A percentile compares a stretch with the other conserved stretches of the same genome.
phyloP scores from a whole-genome alignment of 2,113 vertebrate species.

The Noctilio leporinus region DNA sequence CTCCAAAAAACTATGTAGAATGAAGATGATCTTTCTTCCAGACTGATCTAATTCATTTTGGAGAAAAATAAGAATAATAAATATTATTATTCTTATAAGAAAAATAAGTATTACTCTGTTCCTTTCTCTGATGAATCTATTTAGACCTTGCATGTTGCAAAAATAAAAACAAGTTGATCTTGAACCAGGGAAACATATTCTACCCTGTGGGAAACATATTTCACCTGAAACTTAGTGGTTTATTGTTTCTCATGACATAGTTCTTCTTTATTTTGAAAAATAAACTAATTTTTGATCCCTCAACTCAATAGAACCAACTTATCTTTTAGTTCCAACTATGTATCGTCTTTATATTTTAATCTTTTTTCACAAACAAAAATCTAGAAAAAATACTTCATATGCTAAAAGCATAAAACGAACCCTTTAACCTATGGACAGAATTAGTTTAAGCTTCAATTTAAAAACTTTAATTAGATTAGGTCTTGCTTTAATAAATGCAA shows the following conservation, averaged over 20 bases:
- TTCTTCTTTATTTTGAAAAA: not conserved
- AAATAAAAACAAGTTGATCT: not conserved
- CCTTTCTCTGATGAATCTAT: not conserved
- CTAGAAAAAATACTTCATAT: not conserved
- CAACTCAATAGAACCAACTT: not conserved
- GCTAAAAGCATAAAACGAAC: not conserved
- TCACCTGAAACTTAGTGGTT: not conserved
- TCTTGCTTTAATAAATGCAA: conserved; percentile 8
- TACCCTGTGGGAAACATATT: not conserved
- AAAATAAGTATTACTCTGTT: not conserved
- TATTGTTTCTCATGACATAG: not conserved
- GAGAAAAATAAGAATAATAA: not conserved
- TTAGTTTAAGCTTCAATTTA: conserved; percentile 23
- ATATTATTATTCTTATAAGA: no score
- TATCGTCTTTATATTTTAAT: not conserved
- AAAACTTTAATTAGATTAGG: conserved; percentile 15
- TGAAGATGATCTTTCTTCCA: not conserved
- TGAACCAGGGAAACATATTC: not conserved
- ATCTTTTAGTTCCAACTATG: not conserved
- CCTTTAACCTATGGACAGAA: not conserved
- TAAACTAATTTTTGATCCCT: not conserved
- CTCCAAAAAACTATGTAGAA: not conserved
- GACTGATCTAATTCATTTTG: not conserved
- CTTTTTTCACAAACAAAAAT: not conserved
- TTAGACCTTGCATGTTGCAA: not conserved